Percentiles rank a stretch among this genome's conserved stretches.
Evolutionary conservation across 2,888 invertebrate genomes (phyloP).

Genomic region (Nemoura dubitans): DNA sequence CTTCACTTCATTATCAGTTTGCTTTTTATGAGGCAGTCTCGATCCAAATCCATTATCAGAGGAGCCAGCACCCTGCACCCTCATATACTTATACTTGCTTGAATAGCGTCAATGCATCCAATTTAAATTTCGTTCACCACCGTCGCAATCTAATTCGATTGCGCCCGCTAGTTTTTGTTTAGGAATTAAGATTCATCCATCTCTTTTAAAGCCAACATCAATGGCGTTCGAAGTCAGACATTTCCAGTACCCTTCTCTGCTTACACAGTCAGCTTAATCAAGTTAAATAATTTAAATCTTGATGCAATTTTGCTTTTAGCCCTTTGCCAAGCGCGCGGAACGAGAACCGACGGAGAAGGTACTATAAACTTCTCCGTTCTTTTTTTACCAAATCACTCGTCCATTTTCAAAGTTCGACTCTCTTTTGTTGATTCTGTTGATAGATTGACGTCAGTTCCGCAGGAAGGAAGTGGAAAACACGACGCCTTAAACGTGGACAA

Average conservation of each 20-base stretch:
- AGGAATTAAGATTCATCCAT: conserved; percentile 7
- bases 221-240: background rate
- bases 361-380: conserved; percentile 15
- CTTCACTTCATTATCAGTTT: background rate
- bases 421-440: conserved; percentile 42
- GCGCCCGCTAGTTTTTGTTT: background rate
- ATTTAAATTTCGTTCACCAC: background rate
- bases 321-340: background rate
- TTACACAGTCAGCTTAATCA: conserved; percentile 19
- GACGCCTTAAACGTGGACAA: conserved; percentile 35
- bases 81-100: background rate
- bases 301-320: conserved; percentile 32
- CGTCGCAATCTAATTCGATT: background rate
- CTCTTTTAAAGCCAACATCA: conserved; percentile 7
- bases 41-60: background rate
- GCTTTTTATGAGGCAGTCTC: background rate
- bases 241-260: background rate
- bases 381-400: conserved; percentile 24
- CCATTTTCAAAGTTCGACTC: conserved; percentile 32
- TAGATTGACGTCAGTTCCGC: conserved; percentile 34
- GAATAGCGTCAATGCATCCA: background rate
- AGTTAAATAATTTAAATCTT: conserved; percentile 35
- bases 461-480: conserved; percentile 39
- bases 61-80: background rate
- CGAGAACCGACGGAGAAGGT: background rate